Percentiles rank a stretch among this genome's conserved stretches.
Conservation (phyloP, 2,797 vertebrate species). For the Myoxocephalus aenaeus region DNA sequence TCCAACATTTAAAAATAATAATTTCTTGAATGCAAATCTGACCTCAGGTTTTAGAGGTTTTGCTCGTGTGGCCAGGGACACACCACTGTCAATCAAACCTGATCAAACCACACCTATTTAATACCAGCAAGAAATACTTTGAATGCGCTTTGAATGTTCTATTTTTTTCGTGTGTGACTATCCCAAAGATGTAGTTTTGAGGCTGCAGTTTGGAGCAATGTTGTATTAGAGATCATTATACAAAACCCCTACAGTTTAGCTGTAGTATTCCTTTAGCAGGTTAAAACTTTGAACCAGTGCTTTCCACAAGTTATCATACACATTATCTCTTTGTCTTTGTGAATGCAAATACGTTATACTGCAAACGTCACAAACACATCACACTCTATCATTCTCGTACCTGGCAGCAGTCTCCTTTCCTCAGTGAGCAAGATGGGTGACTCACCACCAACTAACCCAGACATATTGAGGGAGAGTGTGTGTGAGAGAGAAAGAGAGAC, state of each 20-base stretch:
- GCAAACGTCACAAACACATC: slow-evolving; percentile 14
- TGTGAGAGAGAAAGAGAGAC: slow-evolving; percentile 32
- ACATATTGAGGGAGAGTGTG: slow-evolving; percentile 21
- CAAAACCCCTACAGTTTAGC: not conserved
- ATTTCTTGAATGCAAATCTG: not conserved
- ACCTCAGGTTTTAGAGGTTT: not conserved
- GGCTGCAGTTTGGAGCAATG: not conserved
- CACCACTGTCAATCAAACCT: not conserved
- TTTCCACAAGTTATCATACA: slow-evolving; percentile 1
- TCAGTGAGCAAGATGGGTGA: slow-evolving; percentile 44
- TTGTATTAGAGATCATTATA: not conserved
- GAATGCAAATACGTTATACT: not conserved
- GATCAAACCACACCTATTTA: not conserved
- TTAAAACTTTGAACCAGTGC: not conserved
- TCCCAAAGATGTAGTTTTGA: not conserved
- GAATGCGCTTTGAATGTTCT: not conserved
- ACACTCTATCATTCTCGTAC: slow-evolving; percentile 14
- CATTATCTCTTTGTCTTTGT: not conserved
- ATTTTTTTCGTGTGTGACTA: too few relatives aligned
- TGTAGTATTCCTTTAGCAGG: not conserved
- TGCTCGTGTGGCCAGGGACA: not conserved
- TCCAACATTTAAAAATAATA: not conserved
- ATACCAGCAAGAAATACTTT: not conserved
- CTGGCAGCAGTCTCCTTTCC: slow-evolving; percentile 28
- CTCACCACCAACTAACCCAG: slow-evolving; percentile 15